These are phyloP conservation scores for Urocynchramus pylzowi DNA, from an alignment of 2,113 vertebrate genomes.

Conservation along the genomic window DNA sequence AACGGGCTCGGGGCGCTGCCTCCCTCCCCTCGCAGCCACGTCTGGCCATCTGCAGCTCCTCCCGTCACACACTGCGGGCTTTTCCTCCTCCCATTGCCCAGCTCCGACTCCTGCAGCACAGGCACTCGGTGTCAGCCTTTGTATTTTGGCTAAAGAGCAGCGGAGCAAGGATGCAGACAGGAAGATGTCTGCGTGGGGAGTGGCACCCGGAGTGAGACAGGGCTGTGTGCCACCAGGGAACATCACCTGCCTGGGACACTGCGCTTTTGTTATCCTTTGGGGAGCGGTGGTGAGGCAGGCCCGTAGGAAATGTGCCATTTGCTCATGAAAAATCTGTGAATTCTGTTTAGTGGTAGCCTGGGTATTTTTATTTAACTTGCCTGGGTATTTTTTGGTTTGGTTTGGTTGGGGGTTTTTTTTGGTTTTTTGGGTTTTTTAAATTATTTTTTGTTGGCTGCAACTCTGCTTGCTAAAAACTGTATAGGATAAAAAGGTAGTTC, in stretches of 20 bases:
- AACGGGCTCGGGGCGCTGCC: background rate
- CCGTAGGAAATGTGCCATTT: background rate
- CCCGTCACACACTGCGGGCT: fast-evolving
- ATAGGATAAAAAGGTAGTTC: background rate
- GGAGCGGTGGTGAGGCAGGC: fast-evolving
- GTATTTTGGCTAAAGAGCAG: background rate
- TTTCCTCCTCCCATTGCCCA: background rate
- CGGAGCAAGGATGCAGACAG: background rate
- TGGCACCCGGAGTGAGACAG: fast-evolving
- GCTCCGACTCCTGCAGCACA: background rate
- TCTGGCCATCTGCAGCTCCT: background rate
- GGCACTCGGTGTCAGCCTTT: background rate
- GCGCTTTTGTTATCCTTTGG: background rate
- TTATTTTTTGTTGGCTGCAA: background rate
- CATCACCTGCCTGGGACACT: background rate
- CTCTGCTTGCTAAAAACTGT: background rate
- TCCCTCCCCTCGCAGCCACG: background rate
- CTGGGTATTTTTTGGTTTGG: background rate
- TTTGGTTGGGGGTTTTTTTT: background rate
- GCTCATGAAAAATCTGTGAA: background rate
- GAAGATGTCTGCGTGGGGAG: background rate
- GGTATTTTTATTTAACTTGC: background rate
- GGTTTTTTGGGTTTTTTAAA: background rate
- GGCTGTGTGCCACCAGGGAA: fast-evolving
- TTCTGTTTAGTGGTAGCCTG: background rate